Evolutionary conservation across 2,888 invertebrate species (phyloP).

Genomic region (Dolomedes plantarius): DNA sequence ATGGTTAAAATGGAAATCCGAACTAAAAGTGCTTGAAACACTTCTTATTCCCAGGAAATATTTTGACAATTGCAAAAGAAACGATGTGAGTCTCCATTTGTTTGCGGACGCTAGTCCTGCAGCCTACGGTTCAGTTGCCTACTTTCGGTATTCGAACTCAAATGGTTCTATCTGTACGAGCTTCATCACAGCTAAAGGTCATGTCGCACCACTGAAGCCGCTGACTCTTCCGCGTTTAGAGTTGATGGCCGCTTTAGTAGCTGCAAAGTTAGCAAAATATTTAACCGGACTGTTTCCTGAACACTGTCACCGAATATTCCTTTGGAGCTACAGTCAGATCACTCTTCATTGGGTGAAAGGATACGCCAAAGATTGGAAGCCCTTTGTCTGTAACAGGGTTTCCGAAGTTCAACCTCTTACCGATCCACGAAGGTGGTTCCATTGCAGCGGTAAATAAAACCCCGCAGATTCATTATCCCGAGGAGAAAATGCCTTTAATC

Average conservation of each 20-base stretch:
- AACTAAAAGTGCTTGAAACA: not conserved
- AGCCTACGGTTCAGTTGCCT: not conserved
- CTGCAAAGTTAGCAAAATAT: not conserved
- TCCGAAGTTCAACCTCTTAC: not conserved
- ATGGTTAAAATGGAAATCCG: not conserved
- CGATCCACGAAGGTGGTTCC: not conserved
- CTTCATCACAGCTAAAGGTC: not conserved
- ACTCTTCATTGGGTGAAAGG: not conserved
- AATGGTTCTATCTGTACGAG: not conserved
- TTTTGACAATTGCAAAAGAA: not conserved
- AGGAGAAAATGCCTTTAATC: not conserved
- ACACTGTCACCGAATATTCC: not conserved
- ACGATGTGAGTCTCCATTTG: not conserved
- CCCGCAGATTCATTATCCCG: not conserved
- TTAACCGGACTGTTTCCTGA: not conserved
- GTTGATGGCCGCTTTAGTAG: not conserved
- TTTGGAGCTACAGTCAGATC: slow-evolving; percentile 3
- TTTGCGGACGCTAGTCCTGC: not conserved
- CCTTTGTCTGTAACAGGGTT: not conserved
- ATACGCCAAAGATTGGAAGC: not conserved
- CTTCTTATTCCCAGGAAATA: not conserved
- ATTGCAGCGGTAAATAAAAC: not conserved
- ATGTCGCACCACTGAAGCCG: not conserved
- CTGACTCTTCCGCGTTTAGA: not conserved
- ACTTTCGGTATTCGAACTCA: not conserved